Conservation (phyloP, 2,888 invertebrate genomes). For the Quadriops clusia region DNA sequence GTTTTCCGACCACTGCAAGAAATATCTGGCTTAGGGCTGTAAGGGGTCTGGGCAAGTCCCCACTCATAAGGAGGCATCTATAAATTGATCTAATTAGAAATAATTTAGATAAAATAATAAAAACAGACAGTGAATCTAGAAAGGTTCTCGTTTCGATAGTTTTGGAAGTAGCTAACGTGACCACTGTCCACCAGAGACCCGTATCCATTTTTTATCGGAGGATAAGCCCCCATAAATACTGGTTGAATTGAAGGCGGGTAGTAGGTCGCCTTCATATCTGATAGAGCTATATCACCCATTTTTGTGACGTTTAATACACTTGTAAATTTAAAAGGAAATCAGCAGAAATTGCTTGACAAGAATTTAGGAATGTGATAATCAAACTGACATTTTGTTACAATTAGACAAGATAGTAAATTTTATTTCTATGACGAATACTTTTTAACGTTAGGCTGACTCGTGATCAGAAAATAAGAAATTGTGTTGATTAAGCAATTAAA, state of each 20-base stretch:
- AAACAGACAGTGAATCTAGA: constrained; percentile 32
- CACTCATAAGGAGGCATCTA: constrained; percentile 36
- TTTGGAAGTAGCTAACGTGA: constrained; percentile 32
- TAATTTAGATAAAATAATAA: constrained; percentile 4
- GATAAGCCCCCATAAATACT: constrained; percentile 31
- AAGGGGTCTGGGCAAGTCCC: constrained; percentile 31
- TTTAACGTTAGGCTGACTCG: too few relatives aligned
- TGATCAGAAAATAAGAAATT: too few relatives aligned
- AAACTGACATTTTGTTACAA: too few relatives aligned
- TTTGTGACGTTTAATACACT: constrained; percentile 12
- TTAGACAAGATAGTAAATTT: too few relatives aligned
- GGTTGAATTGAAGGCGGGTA: constrained; percentile 31
- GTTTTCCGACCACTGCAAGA: constrained; percentile 27
- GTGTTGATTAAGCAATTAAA: too few relatives aligned
- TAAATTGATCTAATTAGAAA: constrained; percentile 13
- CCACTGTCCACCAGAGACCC: constrained; percentile 25
- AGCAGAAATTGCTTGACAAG: too few relatives aligned
- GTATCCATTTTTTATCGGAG: constrained; percentile 28
- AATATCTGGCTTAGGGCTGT: constrained; percentile 32
- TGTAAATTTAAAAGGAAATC: constrained; percentile 8
- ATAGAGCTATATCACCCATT: constrained; percentile 25
- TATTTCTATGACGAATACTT: too few relatives aligned
- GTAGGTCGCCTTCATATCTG: constrained; percentile 29
- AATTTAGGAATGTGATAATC: too few relatives aligned
- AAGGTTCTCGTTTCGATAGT: constrained; percentile 35